A percentile compares a stretch with the other conserved stretches of the same genome.
Evolutionary conservation across 1,140 invertebrate species (phyloP).

Genomic region (Calliopsis andreniformis): DNA sequence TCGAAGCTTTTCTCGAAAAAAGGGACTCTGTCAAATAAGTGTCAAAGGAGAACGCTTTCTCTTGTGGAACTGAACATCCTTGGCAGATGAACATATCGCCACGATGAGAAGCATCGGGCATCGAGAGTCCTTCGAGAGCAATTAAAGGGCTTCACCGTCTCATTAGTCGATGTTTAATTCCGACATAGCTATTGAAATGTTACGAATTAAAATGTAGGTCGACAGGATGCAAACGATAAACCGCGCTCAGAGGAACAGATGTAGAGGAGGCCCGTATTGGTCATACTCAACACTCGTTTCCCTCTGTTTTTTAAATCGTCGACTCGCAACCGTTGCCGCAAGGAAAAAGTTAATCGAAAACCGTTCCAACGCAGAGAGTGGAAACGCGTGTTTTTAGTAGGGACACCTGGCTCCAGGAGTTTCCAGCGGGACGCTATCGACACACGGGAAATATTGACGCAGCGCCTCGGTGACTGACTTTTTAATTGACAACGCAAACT

Average conservation of each 20-base stretch:
- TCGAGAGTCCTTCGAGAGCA: neutral
- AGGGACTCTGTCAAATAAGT: no score
- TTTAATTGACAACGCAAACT: neutral
- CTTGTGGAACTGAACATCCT: neutral
- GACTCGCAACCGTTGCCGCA: neutral
- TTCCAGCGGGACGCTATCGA: neutral
- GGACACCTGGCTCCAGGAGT: neutral
- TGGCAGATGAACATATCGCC: no score
- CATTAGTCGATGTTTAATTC: conserved; percentile 2
- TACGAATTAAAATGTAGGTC: conserved; percentile 15
- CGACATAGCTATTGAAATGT: conserved; percentile 6
- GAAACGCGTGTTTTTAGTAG: neutral
- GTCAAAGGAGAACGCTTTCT: no score
- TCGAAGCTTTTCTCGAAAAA: neutral
- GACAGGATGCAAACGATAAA: conserved; percentile 11
- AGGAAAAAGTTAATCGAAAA: conserved; percentile 17
- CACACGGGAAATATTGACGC: neutral
- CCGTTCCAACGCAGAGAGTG: neutral
- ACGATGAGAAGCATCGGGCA: neutral
- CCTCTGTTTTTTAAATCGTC: neutral
- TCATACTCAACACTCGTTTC: neutral
- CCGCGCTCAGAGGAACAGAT: neutral
- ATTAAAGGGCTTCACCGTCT: neutral
- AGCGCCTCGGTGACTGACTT: conserved; percentile 2
- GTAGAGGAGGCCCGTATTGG: neutral